Evolutionary conservation across 2,888 invertebrate species (phyloP).

Genomic region (Acronicta alni): DNA sequence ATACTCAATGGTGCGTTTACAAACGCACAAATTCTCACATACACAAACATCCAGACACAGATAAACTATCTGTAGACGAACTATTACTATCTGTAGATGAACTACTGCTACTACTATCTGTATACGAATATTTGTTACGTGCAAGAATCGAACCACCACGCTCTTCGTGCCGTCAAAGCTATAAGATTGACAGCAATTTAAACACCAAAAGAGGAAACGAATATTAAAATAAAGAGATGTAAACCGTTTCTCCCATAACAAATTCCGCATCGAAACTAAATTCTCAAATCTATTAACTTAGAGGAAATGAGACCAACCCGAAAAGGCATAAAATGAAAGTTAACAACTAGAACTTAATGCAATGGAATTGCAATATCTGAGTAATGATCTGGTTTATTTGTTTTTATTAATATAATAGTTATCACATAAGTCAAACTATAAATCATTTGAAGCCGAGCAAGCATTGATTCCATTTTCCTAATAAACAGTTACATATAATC

Average conservation of each 20-base stretch:
- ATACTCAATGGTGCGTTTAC: no score
- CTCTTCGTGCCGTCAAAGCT: no score
- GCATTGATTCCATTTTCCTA: slow-evolving; percentile 66
- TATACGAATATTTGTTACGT: no score
- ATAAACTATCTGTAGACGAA: no score
- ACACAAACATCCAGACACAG: background rate
- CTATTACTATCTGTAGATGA: no score
- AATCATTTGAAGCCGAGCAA: slow-evolving; percentile 66
- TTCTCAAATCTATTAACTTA: slow-evolving; percentile 28
- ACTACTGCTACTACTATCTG: no score
- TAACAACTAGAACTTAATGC: slow-evolving; percentile 55
- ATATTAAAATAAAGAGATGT: background rate
- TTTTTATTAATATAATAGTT: slow-evolving; percentile 60
- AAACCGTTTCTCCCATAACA: slow-evolving; percentile 1
- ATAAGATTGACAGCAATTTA: background rate
- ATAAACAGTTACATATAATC: slow-evolving; percentile 44
- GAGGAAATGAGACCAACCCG: slow-evolving; percentile 44
- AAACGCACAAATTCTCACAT: background rate
- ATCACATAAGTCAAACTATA: slow-evolving; percentile 69
- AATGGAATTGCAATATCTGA: slow-evolving; percentile 43
- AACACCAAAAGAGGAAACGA: background rate
- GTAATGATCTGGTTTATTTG: slow-evolving; percentile 52
- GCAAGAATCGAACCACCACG: no score
- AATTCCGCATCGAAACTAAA: slow-evolving; percentile 13
- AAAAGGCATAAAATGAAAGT: slow-evolving; percentile 56